Evolutionary conservation across 2,113 vertebrate species (phyloP).

Genomic region (Oncorhynchus gorbuscha): DNA sequence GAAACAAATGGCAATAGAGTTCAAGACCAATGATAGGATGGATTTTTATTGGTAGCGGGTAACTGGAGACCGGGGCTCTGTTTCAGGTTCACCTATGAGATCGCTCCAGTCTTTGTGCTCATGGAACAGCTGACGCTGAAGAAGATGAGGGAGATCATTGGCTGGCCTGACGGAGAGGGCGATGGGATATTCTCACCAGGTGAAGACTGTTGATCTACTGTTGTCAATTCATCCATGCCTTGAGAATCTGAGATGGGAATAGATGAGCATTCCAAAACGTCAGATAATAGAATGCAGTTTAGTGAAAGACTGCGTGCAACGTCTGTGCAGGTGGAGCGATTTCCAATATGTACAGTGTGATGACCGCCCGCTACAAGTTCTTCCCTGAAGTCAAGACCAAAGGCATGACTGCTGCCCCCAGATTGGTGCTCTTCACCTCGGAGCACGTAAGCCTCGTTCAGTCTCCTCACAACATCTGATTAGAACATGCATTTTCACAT

Average conservation of each 20-base stretch:
- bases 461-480: not conserved
- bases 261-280: too few relatives aligned
- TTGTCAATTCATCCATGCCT: not conserved
- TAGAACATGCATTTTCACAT: not conserved
- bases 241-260: not conserved
- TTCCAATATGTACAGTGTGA: slow-evolving; percentile 99
- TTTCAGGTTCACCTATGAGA: slow-evolving; percentile 97
- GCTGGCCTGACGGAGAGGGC: slow-evolving; percentile 92
- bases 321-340: slow-evolving; percentile 89
- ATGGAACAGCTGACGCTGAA: slow-evolving; percentile 98
- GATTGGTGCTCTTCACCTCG: slow-evolving; percentile 94
- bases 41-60: too few relatives aligned
- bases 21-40: too few relatives aligned
- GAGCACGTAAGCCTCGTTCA: slow-evolving; percentile 83
- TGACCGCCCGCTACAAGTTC: slow-evolving; percentile 96
- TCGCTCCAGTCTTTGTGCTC: slow-evolving; percentile 97
- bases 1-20: too few relatives aligned
- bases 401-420: slow-evolving; percentile 95
- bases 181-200: slow-evolving; percentile 99
- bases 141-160: slow-evolving; percentile 97
- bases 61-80: slow-evolving; percentile 5
- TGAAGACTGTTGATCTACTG: slow-evolving; percentile 27
- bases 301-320: not conserved
- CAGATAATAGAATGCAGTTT: not conserved
- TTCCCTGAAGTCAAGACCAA: slow-evolving; percentile 98